These are phyloP conservation scores for Heteromyza rotundicornis DNA, from an alignment of 2,888 invertebrate species.

Conservation along the genomic window DNA sequence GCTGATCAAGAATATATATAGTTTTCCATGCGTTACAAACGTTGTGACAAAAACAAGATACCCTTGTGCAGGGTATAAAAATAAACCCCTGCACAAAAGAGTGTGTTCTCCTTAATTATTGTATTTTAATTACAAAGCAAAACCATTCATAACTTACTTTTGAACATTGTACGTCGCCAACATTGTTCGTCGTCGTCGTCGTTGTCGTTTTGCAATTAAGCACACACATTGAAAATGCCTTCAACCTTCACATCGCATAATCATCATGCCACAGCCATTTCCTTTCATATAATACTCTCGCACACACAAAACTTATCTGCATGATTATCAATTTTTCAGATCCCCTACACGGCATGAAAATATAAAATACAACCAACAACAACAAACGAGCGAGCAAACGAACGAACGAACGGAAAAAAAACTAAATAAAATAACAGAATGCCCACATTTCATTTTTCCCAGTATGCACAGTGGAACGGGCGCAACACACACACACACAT, in stretches of 20 bases:
- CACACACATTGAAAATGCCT: conserved; percentile 11
- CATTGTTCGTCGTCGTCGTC: conserved; percentile 12
- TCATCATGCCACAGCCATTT: conserved; percentile 17
- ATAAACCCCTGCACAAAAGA: too few species aligned
- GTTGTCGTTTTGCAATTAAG: conserved; percentile 21
- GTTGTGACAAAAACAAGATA: too few species aligned
- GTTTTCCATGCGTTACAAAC: too few species aligned
- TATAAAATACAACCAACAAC: conserved; percentile 3
- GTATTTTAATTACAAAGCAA: conserved; percentile 5
- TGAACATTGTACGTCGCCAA: neutral
- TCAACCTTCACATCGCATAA: conserved; percentile 28
- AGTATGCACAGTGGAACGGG: conserved; percentile 3
- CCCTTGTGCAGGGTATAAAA: too few species aligned
- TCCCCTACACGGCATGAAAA: neutral
- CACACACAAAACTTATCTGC: conserved; percentile 22
- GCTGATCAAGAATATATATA: too few species aligned
- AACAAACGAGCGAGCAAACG: conserved; percentile 1
- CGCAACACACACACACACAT: conserved; percentile 6
- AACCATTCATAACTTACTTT: neutral
- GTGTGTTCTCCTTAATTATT: neutral
- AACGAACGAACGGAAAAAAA: neutral
- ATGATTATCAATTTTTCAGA: conserved; percentile 26
- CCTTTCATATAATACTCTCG: conserved; percentile 26
- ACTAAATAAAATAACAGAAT: conserved; percentile 16
- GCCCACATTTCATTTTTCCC: conserved; percentile 33